phyloP scores from a whole-genome alignment of 1,140 invertebrate genomes.

The Brachionus paranguensis region DNA sequence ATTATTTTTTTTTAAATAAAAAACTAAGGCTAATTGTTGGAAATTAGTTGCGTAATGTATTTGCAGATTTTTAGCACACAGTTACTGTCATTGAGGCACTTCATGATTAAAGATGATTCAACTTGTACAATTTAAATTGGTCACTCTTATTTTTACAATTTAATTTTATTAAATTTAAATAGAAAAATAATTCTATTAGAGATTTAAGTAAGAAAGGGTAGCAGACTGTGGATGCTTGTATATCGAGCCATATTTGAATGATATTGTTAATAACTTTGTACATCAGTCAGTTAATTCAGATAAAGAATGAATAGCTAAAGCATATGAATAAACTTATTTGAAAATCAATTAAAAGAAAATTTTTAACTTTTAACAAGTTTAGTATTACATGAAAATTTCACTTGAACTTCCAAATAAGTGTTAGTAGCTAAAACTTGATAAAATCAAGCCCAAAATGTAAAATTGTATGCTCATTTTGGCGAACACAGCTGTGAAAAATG shows the following conservation, averaged over 20 bases:
- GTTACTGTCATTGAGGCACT: too few species aligned
- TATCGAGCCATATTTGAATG: neutral
- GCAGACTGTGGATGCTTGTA: neutral
- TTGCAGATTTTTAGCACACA: too few species aligned
- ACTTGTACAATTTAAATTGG: too few species aligned
- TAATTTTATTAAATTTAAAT: too few species aligned
- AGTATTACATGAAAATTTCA: neutral
- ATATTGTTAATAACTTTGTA: neutral
- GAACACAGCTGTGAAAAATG: conserved; percentile 13
- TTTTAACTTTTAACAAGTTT: neutral
- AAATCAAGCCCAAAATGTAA: conserved; percentile 3
- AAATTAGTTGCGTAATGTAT: too few species aligned
- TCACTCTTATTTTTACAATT: too few species aligned
- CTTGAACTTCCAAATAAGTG: neutral
- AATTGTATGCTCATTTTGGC: neutral
- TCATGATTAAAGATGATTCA: too few species aligned
- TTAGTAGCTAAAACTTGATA: neutral
- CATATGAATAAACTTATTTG: neutral
- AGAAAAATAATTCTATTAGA: too few species aligned
- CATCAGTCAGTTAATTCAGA: neutral
- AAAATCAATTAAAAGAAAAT: neutral
- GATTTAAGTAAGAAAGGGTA: too few species aligned
- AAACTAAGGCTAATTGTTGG: too few species aligned
- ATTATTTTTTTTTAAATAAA: too few species aligned
- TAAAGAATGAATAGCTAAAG: neutral